Percentiles rank a stretch among this genome's conserved stretches.
phyloP scores from a whole-genome alignment of 1,140 invertebrate genomes.

The Macrobrachium rosenbergii region DNA sequence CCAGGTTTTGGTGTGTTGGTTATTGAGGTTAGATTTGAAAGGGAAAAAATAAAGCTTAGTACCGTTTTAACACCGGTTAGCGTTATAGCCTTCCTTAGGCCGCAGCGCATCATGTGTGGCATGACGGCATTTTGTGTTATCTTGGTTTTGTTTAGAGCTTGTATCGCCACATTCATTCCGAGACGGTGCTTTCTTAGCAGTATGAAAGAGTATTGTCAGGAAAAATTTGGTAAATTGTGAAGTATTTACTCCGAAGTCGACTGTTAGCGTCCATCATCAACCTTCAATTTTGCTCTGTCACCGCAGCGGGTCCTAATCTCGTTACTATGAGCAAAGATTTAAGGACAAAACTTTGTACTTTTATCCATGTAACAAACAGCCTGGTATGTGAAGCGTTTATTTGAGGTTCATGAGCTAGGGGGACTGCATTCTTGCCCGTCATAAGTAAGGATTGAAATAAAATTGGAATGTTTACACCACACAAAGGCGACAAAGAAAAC shows the following conservation, averaged over 20 bases:
- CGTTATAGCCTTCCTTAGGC: no score
- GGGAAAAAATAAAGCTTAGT: background rate
- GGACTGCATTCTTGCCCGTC: background rate
- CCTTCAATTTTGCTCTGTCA: slow-evolving; percentile 56
- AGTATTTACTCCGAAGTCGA: background rate
- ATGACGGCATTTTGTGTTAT: no score
- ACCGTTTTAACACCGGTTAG: no score
- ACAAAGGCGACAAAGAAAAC: slow-evolving; percentile 27
- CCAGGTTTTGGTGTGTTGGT: background rate
- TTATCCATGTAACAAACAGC: background rate
- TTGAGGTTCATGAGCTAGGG: no score
- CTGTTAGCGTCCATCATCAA: background rate
- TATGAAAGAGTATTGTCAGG: background rate
- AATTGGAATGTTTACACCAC: slow-evolving; percentile 20
- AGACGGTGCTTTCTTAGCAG: background rate
- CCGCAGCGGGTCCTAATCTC: background rate
- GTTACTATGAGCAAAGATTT: background rate
- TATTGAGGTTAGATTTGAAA: background rate
- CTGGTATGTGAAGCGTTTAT: background rate
- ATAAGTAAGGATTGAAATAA: background rate
- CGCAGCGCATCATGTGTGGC: no score
- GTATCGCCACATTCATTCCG: no score
- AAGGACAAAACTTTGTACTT: background rate
- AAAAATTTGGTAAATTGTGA: background rate
- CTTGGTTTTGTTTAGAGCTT: no score